These are phyloP conservation scores for Naja naja DNA, from an alignment of 2,113 vertebrate genomes.

Conservation along the genomic window DNA sequence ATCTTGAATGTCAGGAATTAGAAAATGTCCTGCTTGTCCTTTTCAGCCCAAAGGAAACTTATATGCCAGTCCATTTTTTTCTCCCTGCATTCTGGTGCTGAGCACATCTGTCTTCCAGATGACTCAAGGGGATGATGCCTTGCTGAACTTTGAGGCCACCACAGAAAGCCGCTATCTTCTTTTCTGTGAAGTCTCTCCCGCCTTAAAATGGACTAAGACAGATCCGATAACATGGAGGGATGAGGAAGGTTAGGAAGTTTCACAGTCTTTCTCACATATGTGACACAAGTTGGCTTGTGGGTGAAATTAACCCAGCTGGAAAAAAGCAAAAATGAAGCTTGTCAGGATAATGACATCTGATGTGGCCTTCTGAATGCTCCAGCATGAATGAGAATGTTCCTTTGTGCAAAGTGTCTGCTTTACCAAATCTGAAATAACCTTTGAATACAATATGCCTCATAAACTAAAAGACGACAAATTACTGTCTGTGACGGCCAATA, in stretches of 20 bases:
- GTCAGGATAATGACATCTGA: constrained; percentile 68
- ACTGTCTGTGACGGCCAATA: background rate
- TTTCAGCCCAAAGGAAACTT: rapidly evolving
- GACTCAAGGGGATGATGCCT: background rate
- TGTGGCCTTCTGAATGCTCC: constrained; percentile 48
- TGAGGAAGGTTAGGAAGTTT: constrained; percentile 43
- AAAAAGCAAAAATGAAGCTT: constrained; percentile 25
- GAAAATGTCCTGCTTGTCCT: background rate
- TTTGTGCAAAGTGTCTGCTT: constrained; percentile 60
- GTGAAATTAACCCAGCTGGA: constrained; percentile 49
- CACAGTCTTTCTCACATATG: constrained; percentile 20
- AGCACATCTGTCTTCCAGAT: background rate
- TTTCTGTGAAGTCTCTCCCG: rapidly evolving
- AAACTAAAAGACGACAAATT: constrained; percentile 20
- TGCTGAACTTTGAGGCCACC: background rate
- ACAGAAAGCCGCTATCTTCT: background rate
- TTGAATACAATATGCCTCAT: constrained; percentile 20
- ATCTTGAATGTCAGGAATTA: constrained; percentile 26
- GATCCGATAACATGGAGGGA: constrained; percentile 9
- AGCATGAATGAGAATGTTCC: constrained; percentile 31
- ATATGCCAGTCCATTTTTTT: background rate
- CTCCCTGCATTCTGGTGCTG: rapidly evolving
- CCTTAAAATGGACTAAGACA: background rate
- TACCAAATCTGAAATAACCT: constrained; percentile 56
- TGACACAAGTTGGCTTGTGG: constrained; percentile 52